These are phyloP conservation scores for Calyptomena viridis DNA, from an alignment of 2,113 vertebrate genomes.

Conservation along the genomic window DNA sequence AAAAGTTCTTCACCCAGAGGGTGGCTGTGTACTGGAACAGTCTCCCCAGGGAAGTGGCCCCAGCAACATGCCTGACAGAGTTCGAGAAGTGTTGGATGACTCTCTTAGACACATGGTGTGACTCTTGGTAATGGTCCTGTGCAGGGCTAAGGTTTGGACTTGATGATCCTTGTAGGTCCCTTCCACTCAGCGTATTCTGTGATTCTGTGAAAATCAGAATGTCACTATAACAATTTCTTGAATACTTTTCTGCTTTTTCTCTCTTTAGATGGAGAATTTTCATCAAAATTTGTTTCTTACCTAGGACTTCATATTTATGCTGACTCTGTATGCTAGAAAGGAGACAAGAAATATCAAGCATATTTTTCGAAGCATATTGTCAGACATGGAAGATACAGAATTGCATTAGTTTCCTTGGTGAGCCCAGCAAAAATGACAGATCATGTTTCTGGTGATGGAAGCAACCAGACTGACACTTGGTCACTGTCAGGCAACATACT, in stretches of 20 bases:
- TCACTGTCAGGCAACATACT: background rate
- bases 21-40: background rate
- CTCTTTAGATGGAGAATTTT: background rate
- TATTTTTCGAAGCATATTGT: background rate
- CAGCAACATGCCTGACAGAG: background rate
- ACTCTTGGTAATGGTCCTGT: background rate
- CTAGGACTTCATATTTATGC: background rate
- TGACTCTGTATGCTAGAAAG: background rate
- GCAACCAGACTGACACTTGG: background rate
- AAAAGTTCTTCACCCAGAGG: background rate
- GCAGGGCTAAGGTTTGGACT: background rate
- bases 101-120: background rate
- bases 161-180: background rate
- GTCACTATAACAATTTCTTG: background rate
- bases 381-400: background rate
- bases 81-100: background rate
- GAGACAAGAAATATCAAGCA: background rate
- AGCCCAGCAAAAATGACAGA: background rate
- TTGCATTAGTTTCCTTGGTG: background rate
- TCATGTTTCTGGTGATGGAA: background rate
- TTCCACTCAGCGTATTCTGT: background rate
- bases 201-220: background rate
- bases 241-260: background rate
- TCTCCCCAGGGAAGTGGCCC: background rate
- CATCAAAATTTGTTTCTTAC: background rate